These are phyloP conservation scores for Furcula furcula DNA, from an alignment of 2,888 invertebrate species.

Conservation along the genomic window DNA sequence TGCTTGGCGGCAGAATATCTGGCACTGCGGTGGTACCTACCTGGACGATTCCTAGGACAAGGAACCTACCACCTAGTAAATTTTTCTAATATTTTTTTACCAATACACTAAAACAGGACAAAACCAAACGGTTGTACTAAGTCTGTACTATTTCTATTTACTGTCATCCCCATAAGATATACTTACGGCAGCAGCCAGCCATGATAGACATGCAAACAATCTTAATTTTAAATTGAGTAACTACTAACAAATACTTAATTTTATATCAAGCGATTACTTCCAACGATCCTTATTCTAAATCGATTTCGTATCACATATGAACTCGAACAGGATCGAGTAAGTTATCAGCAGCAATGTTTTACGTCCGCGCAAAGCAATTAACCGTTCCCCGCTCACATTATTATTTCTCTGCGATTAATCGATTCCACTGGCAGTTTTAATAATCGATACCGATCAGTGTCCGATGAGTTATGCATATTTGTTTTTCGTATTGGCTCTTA, in stretches of 20 bases:
- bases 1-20: no score
- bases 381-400: conserved; percentile 55
- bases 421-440: conserved; percentile 67
- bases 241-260: not conserved
- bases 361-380: conserved; percentile 71
- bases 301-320: conserved; percentile 7
- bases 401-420: conserved; percentile 70
- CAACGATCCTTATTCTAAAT: conserved; percentile 13
- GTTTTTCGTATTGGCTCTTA: conserved; percentile 53
- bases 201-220: no score
- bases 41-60: no score
- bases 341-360: conserved; percentile 58
- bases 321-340: conserved; percentile 41
- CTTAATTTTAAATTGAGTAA: no score
- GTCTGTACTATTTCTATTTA: no score
- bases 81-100: no score
- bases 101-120: no score
- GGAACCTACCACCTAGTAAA: no score
- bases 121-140: no score
- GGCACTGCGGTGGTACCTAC: no score
- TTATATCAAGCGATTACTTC: conserved; percentile 3
- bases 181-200: no score
- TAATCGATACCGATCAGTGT: conserved; percentile 69
- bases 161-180: no score
- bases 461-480: conserved; percentile 71